phyloP scores from a whole-genome alignment of 2,113 vertebrate genomes.

The Xenopus borealis region DNA sequence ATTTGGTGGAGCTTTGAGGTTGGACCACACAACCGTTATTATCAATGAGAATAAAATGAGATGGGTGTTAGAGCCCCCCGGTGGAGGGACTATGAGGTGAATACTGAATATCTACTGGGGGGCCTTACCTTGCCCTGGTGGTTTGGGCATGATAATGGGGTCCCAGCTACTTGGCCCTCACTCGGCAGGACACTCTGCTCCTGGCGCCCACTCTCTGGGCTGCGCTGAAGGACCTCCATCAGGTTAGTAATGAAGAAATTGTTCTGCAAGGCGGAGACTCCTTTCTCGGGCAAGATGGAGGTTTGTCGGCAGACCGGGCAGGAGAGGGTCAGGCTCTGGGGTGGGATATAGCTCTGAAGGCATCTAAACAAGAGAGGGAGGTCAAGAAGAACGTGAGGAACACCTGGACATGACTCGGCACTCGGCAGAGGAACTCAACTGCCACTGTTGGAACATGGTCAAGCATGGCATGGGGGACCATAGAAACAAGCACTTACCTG shows the following conservation, averaged over 20 bases:
- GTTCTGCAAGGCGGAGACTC: constrained; percentile 88
- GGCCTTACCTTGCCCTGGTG: constrained; percentile 84
- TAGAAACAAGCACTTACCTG: no score
- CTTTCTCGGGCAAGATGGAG: constrained; percentile 89
- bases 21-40: no score
- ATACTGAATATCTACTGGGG: no score
- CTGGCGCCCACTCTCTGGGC: constrained; percentile 68
- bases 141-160: constrained; percentile 88
- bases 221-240: constrained; percentile 89
- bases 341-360: constrained; percentile 91
- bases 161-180: constrained; percentile 74
- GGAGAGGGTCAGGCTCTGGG: constrained; percentile 86
- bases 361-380: constrained; percentile 63
- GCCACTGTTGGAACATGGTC: no score
- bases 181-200: constrained; percentile 75
- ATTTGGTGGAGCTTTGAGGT: no score
- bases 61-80: no score
- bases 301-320: constrained; percentile 92
- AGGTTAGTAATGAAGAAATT: constrained; percentile 97
- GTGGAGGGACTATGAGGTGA: no score
- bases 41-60: no score
- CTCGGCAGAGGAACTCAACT: no score
- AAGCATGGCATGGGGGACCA: no score
- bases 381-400: background rate
- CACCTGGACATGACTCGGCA: no score